Evolutionary conservation across 1,140 invertebrate species (phyloP).

Genomic region (Calephelis nemesis): DNA sequence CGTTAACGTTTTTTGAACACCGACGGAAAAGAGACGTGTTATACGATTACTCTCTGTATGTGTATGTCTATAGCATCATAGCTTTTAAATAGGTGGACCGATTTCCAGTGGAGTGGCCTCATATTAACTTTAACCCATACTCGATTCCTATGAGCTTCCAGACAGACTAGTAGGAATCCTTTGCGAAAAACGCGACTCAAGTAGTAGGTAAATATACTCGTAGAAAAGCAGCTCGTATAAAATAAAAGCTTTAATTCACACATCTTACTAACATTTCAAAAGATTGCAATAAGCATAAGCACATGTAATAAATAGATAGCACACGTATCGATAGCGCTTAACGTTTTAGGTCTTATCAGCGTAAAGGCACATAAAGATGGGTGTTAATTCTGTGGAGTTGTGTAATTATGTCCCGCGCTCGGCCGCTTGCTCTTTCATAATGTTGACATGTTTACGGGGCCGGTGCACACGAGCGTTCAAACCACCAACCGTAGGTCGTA

Average conservation of each 20-base stretch:
- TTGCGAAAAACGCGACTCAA: too few species aligned
- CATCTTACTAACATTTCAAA: neutral
- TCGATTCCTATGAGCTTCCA: too few species aligned
- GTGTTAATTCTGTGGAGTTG: slow-evolving; percentile 55
- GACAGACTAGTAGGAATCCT: too few species aligned
- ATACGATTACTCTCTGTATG: too few species aligned
- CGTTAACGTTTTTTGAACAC: too few species aligned
- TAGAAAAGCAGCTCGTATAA: neutral
- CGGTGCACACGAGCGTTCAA: slow-evolving; percentile 27
- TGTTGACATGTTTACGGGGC: slow-evolving; percentile 40
- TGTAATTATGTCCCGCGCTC: slow-evolving; percentile 49
- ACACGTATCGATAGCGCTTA: slow-evolving; percentile 26
- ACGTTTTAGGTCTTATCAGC: slow-evolving; percentile 58
- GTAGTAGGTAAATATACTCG: too few species aligned
- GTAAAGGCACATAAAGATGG: slow-evolving; percentile 54
- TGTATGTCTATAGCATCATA: too few species aligned
- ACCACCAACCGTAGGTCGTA: neutral
- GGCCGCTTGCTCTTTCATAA: slow-evolving; percentile 46
- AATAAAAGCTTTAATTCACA: neutral
- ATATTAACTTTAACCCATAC: too few species aligned
- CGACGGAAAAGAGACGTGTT: too few species aligned
- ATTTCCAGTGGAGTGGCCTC: too few species aligned
- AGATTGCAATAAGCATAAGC: neutral
- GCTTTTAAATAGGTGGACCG: too few species aligned
- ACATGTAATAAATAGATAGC: neutral